Evolutionary conservation across 2,888 invertebrate species (phyloP), one percentile per base, ranked within the genome.

Genomic region (Limnephilus lunatus): DNA sequence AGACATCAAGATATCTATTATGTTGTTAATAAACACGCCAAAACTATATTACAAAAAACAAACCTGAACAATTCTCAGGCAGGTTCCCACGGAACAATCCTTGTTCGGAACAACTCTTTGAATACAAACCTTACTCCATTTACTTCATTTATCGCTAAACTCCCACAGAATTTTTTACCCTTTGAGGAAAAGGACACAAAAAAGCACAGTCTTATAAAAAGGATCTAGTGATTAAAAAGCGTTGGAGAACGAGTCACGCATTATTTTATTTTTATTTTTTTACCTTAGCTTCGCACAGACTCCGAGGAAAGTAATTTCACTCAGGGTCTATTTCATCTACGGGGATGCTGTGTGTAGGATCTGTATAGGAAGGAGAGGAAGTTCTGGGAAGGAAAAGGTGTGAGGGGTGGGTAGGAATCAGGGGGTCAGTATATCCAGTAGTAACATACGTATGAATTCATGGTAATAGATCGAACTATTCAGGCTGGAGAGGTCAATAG

Each of bases 131-230:
- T 44, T 53, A 12, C 31, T 44, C 85, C 44, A n/a, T 68, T 68
- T 68, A 68, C 25, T 68, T 15, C 14, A 48, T 48, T 48, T 48
- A 86, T n/a, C 31, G 81, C 35, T 81, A 19, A 31, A 48, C 30
- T 90, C 90, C 31, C 85, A 83, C 90, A 14, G 25, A 19, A 89
- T 90, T 82, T 90, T 83, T 90, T 81, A 53, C 82, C 90, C 83
- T 83, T 90, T 82, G 25, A 83, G 89, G 90, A 83, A 90, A 90
- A 90, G 90, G 44, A 44, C n/a, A 53, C 15, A 68, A 68, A 48
- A 53, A 30, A 68, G 25, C 68, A 25, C 31, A 89, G 32, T 19
- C 5, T 35, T 25, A 81, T 68, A 89, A 35, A 68, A 68, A 31
- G 30, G 35, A 80, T 31, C 83, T 44, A 30, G 5, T 30, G 39